Evolutionary conservation across 2,113 vertebrate genomes (phyloP), one percentile per base, ranked within the genome.

Genomic region (Eleginops maclovinus): DNA sequence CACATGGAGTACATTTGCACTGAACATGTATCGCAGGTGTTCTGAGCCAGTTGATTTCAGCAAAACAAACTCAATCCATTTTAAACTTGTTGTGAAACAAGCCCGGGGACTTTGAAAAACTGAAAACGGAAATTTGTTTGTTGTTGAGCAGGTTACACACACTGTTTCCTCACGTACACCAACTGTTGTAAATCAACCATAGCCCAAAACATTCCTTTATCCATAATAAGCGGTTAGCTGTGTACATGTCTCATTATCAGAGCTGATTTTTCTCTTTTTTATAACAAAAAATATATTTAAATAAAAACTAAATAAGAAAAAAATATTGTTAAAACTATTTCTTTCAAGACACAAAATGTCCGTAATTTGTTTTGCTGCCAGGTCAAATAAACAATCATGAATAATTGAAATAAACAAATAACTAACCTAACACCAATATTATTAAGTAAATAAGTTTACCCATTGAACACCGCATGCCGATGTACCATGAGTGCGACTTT

Each of bases 361-460:
- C 63, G 46, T 49, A 24, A 77, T n/a, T n/a, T 71, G 66, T 75
- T 28, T 44, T 67, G 24, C 26, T 26, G 73, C 40, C 61, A 61
- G 16, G 53, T 72, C 60, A 46, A 15, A 50, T n/a, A 66, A 46
- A 12, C 3, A 69, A 40, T 8, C 5, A 59, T 15, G 5, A 72
- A 68, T 10, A 24, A 9, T 46, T 59, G 21, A 44, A 16, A 72
- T 61, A 64, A 55, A 28, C 26, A 44, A 44, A 53, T 40, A 26
- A 41, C 22, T 64, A 65, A 60, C 43, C 6, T 56, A 84, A 74
- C 68, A 90, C 72, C 87, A 92, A 89, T 77, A 66, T 73, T 68
- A 82, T 79, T 87, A 87, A 86, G 86, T 64, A 82, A 82, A 91
- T 88, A 62, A 71, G 80, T 91, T 87, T 70, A 76, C 41, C 60